Evolutionary conservation across 1,140 invertebrate species (phyloP).

Genomic region (Solenopsis fugax): DNA sequence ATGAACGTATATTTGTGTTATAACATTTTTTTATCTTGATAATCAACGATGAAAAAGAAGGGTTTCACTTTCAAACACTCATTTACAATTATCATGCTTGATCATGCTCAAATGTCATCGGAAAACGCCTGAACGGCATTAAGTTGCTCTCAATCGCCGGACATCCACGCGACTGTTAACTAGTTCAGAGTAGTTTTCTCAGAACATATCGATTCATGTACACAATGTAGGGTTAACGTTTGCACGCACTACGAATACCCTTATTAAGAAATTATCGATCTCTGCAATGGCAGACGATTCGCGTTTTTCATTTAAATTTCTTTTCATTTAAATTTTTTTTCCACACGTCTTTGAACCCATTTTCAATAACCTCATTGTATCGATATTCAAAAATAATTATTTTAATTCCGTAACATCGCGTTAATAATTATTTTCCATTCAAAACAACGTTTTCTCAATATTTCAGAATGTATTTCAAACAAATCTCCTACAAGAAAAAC

Average conservation of each 20-base stretch:
- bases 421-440: not conserved
- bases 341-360: not conserved
- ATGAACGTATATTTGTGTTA: not conserved
- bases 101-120: slow-evolving; percentile 17
- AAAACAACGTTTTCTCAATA: not conserved
- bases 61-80: not conserved
- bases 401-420: not conserved
- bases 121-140: slow-evolving; percentile 16
- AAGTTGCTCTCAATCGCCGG: slow-evolving; percentile 41
- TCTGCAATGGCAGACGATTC: not conserved
- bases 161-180: slow-evolving; percentile 52
- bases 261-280: slow-evolving; percentile 55
- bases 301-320: no score
- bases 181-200: slow-evolving; percentile 56
- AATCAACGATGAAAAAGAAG: not conserved
- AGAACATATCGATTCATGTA: slow-evolving; percentile 56
- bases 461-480: not conserved
- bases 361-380: not conserved
- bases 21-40: slow-evolving; percentile 9
- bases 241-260: slow-evolving; percentile 25
- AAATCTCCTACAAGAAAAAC: not conserved
- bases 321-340: not conserved
- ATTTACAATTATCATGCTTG: slow-evolving; percentile 20
- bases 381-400: slow-evolving; percentile 7
- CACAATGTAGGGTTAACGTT: slow-evolving; percentile 44